Base-by-base conservation (phyloP, 2,888 invertebrate species). In the Plusia festucae region DNA sequence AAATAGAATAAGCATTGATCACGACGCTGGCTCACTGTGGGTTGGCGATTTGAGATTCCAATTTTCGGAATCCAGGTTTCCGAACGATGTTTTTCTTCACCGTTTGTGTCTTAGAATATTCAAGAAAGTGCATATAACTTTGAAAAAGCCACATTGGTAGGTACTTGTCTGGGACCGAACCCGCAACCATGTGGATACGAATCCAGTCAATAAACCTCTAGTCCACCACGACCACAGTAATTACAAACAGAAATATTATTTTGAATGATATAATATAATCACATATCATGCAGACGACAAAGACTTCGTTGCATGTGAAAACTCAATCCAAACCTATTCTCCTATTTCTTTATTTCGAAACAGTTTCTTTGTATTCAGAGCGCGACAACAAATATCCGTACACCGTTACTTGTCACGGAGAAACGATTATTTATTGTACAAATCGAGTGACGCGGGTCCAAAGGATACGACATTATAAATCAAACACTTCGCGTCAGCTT, bases 391-490 rank as follows among this genome's bases (percentile, higher is more conserved):
- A 88, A 88, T 86, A 88, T 86, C 86, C 85, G 83, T 73, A 78
- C 70, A 72, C 75, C 74, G 83, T 73, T 81, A 81, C 82, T 86
- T 87, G 89, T 87, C 85, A 80, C 85, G 76, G 70, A 73, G 76
- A 68, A 82, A 85, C 87, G 86, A 91, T 91, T 89, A 91, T 90
- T 90, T 90, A 90, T 88, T 82, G 84, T 87, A 85, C 84, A 88
- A 86, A 90, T 89, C 88, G 90, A 90, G 88, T 90, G 90, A 90
- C 88, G 85, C 72, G 89, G 90, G 90, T 89, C 78, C 81, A 78
- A 84, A 85, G 88, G 89, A 87, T 87, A 86, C 85, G 78, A 75
- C 79, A 69, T 79, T 82, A 88, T 90, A 89, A 90, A 90, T 90
- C 89, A 89, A 85, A 85, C 78, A 84, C 74, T 85, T 79, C 72